These are phyloP conservation scores for Mesocricetus auratus DNA, from an alignment of 2,113 vertebrate genomes.

Conservation along the genomic window DNA sequence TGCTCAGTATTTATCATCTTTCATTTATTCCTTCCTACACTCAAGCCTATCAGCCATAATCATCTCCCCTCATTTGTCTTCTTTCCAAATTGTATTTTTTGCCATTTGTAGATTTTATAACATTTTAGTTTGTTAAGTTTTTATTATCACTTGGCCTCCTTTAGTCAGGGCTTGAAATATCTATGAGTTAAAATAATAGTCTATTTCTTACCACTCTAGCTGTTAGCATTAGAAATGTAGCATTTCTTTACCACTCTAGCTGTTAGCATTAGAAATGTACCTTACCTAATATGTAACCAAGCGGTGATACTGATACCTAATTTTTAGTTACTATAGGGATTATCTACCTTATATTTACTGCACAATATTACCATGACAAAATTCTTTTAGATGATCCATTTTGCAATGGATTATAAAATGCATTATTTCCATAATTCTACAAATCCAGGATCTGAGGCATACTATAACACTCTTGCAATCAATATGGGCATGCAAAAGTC, in stretches of 20 bases:
- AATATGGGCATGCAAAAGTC: neutral
- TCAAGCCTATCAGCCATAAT: neutral
- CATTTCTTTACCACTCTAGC: neutral
- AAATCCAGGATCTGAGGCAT: neutral
- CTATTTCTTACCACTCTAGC: neutral
- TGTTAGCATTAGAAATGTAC: neutral
- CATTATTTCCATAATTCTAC: neutral
- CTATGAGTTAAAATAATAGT: neutral
- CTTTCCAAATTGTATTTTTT: neutral
- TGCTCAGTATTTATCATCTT: neutral
- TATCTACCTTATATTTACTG: neutral
- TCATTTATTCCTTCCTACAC: neutral
- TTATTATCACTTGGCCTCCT: neutral
- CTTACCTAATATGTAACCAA: neutral
- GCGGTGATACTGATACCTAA: neutral
- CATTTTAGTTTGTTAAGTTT: neutral
- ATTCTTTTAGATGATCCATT: neutral
- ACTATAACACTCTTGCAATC: neutral
- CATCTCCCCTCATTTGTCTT: neutral
- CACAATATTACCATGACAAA: neutral
- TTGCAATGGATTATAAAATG: neutral
- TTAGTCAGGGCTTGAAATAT: neutral
- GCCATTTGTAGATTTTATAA: neutral
- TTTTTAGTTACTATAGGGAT: neutral
- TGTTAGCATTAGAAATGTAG: neutral